phyloP scores from a whole-genome alignment of 2,888 invertebrate species.

The Ptychoptera contaminata region DNA sequence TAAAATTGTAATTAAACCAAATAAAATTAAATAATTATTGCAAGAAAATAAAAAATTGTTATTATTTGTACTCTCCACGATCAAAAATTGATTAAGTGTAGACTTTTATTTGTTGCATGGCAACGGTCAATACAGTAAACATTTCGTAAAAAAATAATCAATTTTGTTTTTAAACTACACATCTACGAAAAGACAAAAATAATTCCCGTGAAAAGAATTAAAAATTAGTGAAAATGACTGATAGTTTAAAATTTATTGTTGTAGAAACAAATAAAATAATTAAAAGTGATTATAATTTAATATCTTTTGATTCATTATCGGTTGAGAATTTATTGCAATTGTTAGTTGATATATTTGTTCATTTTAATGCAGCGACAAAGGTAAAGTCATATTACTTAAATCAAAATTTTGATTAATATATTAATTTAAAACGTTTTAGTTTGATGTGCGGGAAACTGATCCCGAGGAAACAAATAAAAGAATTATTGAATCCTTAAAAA shows the following conservation, averaged over 20 bases:
- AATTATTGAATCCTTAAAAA: conserved; percentile 51
- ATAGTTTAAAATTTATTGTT: conserved; percentile 52
- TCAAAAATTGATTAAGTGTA: too few species aligned
- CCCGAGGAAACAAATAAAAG: conserved; percentile 60
- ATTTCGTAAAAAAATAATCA: neutral
- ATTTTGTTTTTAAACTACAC: neutral
- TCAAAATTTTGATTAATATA: neutral
- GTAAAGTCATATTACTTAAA: conserved; percentile 19
- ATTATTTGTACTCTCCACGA: too few species aligned
- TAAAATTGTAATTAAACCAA: too few species aligned
- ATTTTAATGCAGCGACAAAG: conserved; percentile 51
- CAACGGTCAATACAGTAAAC: neutral
- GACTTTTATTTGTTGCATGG: neutral
- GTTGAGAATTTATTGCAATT: conserved; percentile 62
- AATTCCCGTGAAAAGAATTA: neutral
- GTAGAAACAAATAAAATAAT: conserved; percentile 57
- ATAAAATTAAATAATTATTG: too few species aligned
- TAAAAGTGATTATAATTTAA: conserved; percentile 59
- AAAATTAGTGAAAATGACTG: conserved; percentile 35
- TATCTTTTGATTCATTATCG: conserved; percentile 68
- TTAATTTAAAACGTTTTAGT: conserved; percentile 17
- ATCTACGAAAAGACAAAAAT: too few species aligned
- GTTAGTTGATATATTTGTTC: conserved; percentile 57
- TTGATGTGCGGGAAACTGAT: conserved; percentile 58
- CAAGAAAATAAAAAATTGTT: too few species aligned